phyloP scores from a whole-genome alignment of 2,888 invertebrate species.

The Conus canariensis region DNA sequence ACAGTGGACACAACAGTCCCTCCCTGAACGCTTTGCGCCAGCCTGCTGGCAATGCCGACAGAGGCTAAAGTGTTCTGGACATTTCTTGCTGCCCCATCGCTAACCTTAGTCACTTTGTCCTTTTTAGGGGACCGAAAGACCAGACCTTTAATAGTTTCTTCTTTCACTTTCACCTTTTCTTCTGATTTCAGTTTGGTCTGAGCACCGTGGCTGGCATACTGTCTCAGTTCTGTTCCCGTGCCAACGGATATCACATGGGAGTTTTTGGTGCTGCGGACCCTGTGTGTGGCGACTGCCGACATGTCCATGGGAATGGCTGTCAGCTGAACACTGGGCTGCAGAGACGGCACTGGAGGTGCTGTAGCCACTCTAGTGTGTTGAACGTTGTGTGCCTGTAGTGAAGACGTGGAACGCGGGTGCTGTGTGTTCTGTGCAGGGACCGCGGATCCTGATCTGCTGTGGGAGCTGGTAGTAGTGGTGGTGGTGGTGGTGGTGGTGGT shows the following conservation, averaged over 20 bases:
- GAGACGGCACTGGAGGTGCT: neutral
- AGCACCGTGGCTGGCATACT: slow-evolving; percentile 33
- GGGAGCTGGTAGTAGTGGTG: neutral
- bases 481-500: neutral
- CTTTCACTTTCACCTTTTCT: neutral
- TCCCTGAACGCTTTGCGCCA: neutral
- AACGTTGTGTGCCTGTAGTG: neutral
- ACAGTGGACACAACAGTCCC: neutral
- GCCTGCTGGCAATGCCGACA: neutral
- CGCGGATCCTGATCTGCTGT: neutral
- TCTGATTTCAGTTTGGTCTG: slow-evolving; percentile 23
- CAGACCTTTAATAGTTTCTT: neutral
- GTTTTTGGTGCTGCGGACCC: neutral
- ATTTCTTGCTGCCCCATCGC: neutral
- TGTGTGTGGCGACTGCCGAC: neutral
- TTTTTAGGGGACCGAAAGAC: neutral
- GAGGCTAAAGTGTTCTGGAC: neutral
- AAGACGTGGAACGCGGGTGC: too few relatives aligned
- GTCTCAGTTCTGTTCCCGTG: slow-evolving; percentile 33
- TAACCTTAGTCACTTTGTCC: neutral
- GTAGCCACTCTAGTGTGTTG: neutral
- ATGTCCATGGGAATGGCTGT: neutral
- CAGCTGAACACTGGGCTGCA: neutral
- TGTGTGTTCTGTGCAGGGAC: neutral
- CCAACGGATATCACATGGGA: slow-evolving; percentile 30